These are phyloP conservation scores for Microplitis deprimator DNA, from an alignment of 2,888 invertebrate species.

Conservation along the genomic window DNA sequence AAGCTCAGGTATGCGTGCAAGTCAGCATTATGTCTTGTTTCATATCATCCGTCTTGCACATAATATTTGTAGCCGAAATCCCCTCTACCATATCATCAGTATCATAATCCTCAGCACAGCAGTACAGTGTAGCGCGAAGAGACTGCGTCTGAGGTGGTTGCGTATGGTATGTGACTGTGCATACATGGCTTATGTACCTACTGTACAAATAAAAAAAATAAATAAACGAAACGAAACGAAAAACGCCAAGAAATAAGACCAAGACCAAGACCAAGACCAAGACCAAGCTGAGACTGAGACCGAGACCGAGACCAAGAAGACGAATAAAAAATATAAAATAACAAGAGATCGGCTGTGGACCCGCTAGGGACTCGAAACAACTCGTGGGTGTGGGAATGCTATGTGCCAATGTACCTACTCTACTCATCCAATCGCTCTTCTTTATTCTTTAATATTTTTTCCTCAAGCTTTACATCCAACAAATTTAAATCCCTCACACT, in stretches of 20 bases:
- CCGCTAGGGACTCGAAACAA: slow-evolving; percentile 16
- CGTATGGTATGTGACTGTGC: slow-evolving; percentile 31
- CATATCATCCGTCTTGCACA: slow-evolving; percentile 18
- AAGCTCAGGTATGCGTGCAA: slow-evolving; percentile 32
- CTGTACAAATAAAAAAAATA: slow-evolving; percentile 25
- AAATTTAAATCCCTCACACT: slow-evolving; percentile 24
- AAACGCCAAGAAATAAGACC: slow-evolving; percentile 9
- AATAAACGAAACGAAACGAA: slow-evolving; percentile 13
- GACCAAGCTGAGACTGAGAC: no score
- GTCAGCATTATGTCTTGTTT: slow-evolving; percentile 19
- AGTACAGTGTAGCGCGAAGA: slow-evolving; percentile 20
- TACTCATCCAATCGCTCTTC: not conserved
- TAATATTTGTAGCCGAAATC: not conserved
- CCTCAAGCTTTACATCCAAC: slow-evolving; percentile 18
- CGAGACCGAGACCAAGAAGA: slow-evolving; percentile 1
- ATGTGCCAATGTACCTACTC: slow-evolving; percentile 26
- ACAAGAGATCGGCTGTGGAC: slow-evolving; percentile 19
- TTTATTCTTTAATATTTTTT: slow-evolving; percentile 20
- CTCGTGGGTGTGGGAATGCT: slow-evolving; percentile 41
- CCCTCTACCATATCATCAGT: slow-evolving; percentile 20
- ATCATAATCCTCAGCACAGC: slow-evolving; percentile 16
- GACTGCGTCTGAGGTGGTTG: slow-evolving; percentile 30
- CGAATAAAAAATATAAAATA: slow-evolving; percentile 16
- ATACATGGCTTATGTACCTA: slow-evolving; percentile 28
- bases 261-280: not conserved